Conservation (phyloP, 2,113 vertebrate genomes). For the Mohoua ochrocephala region DNA sequence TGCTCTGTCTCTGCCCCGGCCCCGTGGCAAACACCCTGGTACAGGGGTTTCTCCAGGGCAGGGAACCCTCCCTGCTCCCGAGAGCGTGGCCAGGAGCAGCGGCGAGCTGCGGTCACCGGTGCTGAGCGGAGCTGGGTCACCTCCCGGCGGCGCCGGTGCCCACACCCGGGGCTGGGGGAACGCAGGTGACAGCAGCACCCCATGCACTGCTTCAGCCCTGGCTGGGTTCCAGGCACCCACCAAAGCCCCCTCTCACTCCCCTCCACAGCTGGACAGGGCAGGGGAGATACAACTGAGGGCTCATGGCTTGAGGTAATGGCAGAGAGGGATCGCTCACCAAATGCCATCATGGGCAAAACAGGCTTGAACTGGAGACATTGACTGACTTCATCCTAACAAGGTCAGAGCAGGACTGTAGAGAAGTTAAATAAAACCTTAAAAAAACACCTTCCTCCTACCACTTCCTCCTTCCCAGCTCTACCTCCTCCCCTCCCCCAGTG, state of each 20-base stretch:
- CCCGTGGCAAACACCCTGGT: accelerated
- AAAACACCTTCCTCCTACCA: not conserved
- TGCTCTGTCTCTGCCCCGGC: not conserved
- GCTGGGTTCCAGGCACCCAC: not conserved
- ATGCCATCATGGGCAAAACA: not conserved
- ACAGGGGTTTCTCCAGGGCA: not conserved
- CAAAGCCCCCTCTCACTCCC: not conserved
- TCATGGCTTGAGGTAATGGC: not conserved
- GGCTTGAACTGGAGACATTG: not conserved
- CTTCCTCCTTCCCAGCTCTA: not conserved
- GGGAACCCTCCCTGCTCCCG: accelerated
- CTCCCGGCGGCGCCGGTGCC: not conserved
- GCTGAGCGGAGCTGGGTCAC: not conserved
- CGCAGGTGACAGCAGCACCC: not conserved
- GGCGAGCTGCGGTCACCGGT: accelerated
- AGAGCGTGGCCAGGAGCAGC: not conserved
- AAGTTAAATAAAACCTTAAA: not conserved
- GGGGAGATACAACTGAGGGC: not conserved
- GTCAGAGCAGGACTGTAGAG: not conserved
- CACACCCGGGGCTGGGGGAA: not conserved
- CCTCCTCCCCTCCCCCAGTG: not conserved
- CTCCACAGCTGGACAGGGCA: not conserved
- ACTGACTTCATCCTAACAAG: not conserved
- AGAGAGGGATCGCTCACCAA: not conserved
- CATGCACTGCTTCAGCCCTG: not conserved